Base-by-base conservation (phyloP, 2,113 vertebrate species). In the Recurvirostra avosetta region DNA sequence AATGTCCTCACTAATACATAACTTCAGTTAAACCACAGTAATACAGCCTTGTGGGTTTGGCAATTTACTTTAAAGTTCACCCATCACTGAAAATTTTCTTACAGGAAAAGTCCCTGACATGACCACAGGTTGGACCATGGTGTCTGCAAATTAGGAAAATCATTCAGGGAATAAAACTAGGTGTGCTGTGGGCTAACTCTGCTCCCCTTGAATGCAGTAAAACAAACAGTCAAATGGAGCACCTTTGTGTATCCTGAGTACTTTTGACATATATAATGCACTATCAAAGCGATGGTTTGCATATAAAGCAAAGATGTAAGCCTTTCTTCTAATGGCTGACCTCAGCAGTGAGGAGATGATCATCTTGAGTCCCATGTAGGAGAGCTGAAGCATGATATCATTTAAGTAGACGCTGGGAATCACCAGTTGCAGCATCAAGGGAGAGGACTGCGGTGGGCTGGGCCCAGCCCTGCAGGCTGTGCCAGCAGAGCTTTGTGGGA, bases 101-200 rank as follows among this genome's bases (percentile, higher is more conserved):
- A 21, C 25, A 34, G 58, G 12, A 88, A 23, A n/a, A 49, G 29
- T 43, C 16, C 22, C 25, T 80, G 67, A n/a, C 41, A 38, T 5
- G 16, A 15, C 36, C 0, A 0, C 52, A 52, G 29, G n/a, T 38
- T 62, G 38, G 30, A 49, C 52, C 9, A 8, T 5, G 11, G 19
- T 40, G 8, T 17, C 79, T 77, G 17, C 49, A 61, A 27, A 65
- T 73, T 41, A 61, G 29, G 36, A 45, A 38, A 47, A 29, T 34
- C 21, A 36, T 56, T 74, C 41, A 66, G 14, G 20, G 29, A 62
- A 47, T 38, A 52, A 52, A 45, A 45, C 5, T 21, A 47, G 7
- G 29, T 23, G 14, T 74, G 11, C 75, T 45, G 16, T 53, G 49
- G 38, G 4, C 55, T 81, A n/a, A 12, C 21, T 68, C 49, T 7